A percentile compares a stretch with the other conserved stretches of the same genome.
phyloP scores from a whole-genome alignment of 2,888 invertebrate genomes.

The Chrysomela aeneicollis region DNA sequence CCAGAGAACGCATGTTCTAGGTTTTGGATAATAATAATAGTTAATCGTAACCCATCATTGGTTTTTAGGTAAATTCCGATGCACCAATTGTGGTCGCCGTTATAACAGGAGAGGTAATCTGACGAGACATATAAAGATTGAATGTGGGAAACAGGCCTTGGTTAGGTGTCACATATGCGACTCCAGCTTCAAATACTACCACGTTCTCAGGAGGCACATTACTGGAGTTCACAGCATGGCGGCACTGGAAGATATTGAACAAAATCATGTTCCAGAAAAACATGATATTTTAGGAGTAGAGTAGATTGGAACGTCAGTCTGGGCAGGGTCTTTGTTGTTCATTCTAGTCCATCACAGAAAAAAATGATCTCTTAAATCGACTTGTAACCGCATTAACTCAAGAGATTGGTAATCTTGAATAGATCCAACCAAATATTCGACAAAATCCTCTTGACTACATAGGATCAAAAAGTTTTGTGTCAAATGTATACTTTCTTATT shows the following conservation, averaged over 20 bases:
- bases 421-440: no score
- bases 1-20: no score
- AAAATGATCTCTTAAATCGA: no score
- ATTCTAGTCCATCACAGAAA: no score
- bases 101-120: slow-evolving; percentile 6
- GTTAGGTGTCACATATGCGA: slow-evolving; percentile 60
- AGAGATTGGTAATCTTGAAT: no score
- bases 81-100: not conserved
- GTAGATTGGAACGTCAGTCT: no score
- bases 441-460: no score
- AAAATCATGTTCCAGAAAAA: not conserved
- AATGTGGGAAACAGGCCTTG: slow-evolving; percentile 64
- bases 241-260: not conserved
- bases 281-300: no score
- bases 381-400: no score
- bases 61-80: not conserved
- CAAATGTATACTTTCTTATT: no score
- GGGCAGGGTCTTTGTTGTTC: no score
- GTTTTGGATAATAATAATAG: not conserved
- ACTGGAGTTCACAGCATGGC: slow-evolving; percentile 28
- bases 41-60: not conserved
- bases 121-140: slow-evolving; percentile 50
- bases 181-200: slow-evolving; percentile 31
- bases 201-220: slow-evolving; percentile 32
- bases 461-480: no score